Conservation (phyloP, 30 jellyfish, hydroid and myxozoan genomes). For the Pelagia noctiluca region DNA sequence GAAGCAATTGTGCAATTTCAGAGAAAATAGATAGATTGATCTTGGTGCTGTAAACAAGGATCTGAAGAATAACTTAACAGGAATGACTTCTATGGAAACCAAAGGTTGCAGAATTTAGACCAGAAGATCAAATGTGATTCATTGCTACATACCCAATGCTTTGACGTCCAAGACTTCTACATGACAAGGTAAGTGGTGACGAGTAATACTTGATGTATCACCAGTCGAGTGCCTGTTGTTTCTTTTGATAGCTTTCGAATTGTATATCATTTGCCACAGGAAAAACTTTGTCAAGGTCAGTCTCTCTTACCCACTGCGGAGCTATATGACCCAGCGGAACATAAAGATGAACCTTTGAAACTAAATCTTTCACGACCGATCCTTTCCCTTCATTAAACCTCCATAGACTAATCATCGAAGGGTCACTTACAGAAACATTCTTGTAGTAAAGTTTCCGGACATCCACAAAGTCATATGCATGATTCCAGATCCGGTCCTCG, state of each 20-base stretch:
- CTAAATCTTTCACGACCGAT: constrained; percentile 37
- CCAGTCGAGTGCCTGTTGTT: constrained; percentile 59
- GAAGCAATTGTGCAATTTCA: background rate
- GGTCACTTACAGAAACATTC: constrained; percentile 8
- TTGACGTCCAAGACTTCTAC: constrained; percentile 50
- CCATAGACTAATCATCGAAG: constrained; percentile 50
- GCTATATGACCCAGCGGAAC: constrained; percentile 49
- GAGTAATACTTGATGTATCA: constrained; percentile 57
- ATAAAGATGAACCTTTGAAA: constrained; percentile 42
- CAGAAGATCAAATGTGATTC: background rate
- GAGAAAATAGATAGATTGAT: background rate
- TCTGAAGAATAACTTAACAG: background rate
- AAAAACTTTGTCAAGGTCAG: constrained; percentile 26
- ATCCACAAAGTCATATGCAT: constrained; percentile 62
- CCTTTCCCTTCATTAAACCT: constrained; percentile 69
- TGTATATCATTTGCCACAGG: constrained; percentile 59
- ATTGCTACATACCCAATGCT: constrained; percentile 38
- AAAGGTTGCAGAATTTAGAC: background rate
- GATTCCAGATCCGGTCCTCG: constrained; percentile 67
- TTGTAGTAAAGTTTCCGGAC: constrained; percentile 6
- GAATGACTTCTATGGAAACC: background rate
- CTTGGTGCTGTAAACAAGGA: background rate
- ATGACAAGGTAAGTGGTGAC: constrained; percentile 48
- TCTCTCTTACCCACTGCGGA: constrained; percentile 69
- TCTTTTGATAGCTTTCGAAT: constrained; percentile 11